Evolutionary conservation across 1,140 invertebrate genomes (phyloP), one percentile per base, ranked within the genome.

Genomic region (Nephila pilipes): DNA sequence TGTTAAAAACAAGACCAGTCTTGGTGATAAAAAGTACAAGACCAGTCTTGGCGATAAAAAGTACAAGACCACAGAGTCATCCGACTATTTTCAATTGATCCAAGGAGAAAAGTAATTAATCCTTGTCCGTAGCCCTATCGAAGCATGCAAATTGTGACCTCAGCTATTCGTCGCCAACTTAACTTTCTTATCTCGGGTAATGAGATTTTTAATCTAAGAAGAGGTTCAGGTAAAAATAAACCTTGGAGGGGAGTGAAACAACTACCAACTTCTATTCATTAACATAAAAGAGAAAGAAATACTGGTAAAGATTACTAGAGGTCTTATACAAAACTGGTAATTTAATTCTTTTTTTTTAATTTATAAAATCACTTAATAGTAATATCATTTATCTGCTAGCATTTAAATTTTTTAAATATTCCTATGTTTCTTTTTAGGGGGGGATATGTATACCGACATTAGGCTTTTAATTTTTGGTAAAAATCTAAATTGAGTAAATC

Each of bases 141-240:
- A 25, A 3, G 38, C 46, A 90, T 90, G 88, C 88, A 90, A 90
- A 75, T 90, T 46, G 38, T 32, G 18, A 14, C 46, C 25, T 18
- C 54, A 90, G 54, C 5, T 20, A 25, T 5, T 63, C 14, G 16
- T 18, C 18, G 36, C 57, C 80, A 29, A 90, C 88, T 90, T 58
- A 80, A 57, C 69, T 90, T 58, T 57, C 88, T 90, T 90, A 80
- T 90, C 88, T 58, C 20, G 20, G n/a, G 55, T 80, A 90, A 90
- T 80, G 69, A 80, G 88, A 75, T 80, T 90, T 90, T 80, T 90
- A 90, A 90, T 91, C 83, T 83, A 91, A 83, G 57, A 83, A 91
- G 79, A 54, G 57, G 89, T 91, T 91, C 63, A 63, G n/a, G 79
- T 63, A 54, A 63, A 91, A 79, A 91, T 91, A 83, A 91, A 60